Percentiles rank a stretch among this genome's conserved stretches.
Conservation (phyloP, 2,113 vertebrate species). For the Mus pahari region DNA sequence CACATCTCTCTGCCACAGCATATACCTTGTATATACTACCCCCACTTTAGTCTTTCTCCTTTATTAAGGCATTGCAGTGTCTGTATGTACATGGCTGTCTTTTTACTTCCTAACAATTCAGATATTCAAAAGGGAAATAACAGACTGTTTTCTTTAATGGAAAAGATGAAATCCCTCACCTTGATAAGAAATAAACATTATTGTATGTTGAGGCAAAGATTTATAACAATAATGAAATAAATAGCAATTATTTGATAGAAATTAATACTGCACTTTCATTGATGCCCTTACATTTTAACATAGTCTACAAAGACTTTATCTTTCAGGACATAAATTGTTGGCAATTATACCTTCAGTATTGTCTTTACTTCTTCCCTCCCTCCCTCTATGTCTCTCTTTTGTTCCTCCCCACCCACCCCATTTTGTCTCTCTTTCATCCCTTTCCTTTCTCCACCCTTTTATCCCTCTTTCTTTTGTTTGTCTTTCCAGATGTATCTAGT, state of each 20-base stretch:
- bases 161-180: not conserved
- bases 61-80: not conserved
- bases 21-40: not conserved
- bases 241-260: not conserved
- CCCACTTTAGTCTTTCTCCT: too few species aligned
- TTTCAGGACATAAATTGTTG: not conserved
- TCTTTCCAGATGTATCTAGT: not conserved
- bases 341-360: not conserved
- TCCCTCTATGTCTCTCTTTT: rapidly evolving
- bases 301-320: not conserved
- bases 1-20: not conserved
- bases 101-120: not conserved
- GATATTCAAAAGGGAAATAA: not conserved
- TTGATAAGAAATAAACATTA: not conserved
- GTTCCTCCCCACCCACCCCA: rapidly evolving
- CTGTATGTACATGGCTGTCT: not conserved
- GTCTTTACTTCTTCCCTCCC: too few species aligned
- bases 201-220: not conserved
- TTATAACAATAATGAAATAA: not conserved
- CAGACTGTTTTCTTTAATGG: not conserved
- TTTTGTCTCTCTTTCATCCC: too few species aligned
- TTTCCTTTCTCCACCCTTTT: too few species aligned
- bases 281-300: constrained; percentile 12
- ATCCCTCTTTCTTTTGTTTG: too few species aligned
- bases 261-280: not conserved